Evolutionary conservation across 2,888 invertebrate species (phyloP).

Genomic region (Nomada fabriciana): DNA sequence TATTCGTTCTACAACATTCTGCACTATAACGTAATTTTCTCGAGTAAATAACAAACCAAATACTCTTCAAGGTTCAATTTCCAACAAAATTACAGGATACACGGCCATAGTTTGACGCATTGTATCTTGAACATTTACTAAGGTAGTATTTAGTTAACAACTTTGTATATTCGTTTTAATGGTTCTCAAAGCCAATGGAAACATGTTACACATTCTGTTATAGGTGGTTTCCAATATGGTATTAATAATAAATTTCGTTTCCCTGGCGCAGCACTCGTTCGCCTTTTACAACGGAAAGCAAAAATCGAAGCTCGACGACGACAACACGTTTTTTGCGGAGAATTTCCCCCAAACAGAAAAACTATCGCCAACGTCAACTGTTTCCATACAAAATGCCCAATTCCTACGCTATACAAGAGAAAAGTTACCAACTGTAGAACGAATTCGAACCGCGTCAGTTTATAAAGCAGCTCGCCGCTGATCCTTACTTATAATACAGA

Average conservation of each 20-base stretch:
- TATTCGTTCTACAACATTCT: neutral
- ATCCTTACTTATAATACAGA: neutral
- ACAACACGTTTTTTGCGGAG: too few species aligned
- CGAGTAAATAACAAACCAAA: neutral
- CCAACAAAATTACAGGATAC: neutral
- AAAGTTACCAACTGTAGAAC: conserved; percentile 1
- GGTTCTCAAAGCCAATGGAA: neutral
- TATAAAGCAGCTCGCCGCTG: conserved; percentile 10
- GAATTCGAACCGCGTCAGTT: conserved; percentile 14
- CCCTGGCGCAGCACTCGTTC: too few species aligned
- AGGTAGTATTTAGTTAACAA: conserved; percentile 30
- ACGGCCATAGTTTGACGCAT: too few species aligned
- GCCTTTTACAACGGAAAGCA: too few species aligned
- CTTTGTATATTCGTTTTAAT: conserved; percentile 27
- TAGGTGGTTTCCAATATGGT: too few species aligned
- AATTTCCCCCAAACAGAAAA: neutral
- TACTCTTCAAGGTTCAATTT: neutral
- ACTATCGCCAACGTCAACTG: conserved; percentile 3
- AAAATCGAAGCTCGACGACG: too few species aligned
- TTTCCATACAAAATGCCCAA: conserved; percentile 34
- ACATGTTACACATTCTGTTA: too few species aligned
- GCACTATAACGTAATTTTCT: neutral
- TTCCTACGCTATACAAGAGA: neutral
- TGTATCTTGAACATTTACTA: conserved; percentile 28
- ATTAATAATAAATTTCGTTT: too few species aligned